Percentiles rank a stretch among this genome's conserved stretches.
Evolutionary conservation across 2,113 vertebrate genomes (phyloP).

Genomic region (Ifrita kowaldi): DNA sequence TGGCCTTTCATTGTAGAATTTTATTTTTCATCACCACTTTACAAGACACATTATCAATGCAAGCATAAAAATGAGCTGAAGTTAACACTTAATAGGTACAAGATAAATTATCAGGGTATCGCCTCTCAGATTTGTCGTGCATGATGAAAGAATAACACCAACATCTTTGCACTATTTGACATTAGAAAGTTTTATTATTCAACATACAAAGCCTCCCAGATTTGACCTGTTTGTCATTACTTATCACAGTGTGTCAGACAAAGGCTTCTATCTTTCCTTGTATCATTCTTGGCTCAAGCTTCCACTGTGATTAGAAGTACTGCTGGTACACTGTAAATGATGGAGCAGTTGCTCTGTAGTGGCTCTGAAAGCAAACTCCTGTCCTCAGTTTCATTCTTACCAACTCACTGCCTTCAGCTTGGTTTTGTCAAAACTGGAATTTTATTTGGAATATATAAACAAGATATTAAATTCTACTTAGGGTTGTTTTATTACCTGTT

Average conservation of each 20-base stretch:
- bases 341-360: neutral
- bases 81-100: neutral
- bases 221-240: neutral
- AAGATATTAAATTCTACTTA: neutral
- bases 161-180: neutral
- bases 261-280: neutral
- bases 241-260: neutral
- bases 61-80: neutral
- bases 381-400: neutral
- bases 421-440: neutral
- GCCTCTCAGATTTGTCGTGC: neutral
- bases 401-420: neutral
- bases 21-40: neutral
- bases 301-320: neutral
- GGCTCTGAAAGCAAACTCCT: neutral
- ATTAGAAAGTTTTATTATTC: neutral
- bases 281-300: neutral
- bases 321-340: neutral
- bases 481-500: neutral
- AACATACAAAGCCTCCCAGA: neutral
- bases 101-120: neutral
- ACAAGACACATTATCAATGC: neutral
- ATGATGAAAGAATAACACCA: neutral
- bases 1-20: neutral
- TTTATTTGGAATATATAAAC: neutral